Evolutionary conservation across 2,113 vertebrate species (phyloP), one percentile per base, ranked within the genome.

Genomic region (Etheostoma cragini): DNA sequence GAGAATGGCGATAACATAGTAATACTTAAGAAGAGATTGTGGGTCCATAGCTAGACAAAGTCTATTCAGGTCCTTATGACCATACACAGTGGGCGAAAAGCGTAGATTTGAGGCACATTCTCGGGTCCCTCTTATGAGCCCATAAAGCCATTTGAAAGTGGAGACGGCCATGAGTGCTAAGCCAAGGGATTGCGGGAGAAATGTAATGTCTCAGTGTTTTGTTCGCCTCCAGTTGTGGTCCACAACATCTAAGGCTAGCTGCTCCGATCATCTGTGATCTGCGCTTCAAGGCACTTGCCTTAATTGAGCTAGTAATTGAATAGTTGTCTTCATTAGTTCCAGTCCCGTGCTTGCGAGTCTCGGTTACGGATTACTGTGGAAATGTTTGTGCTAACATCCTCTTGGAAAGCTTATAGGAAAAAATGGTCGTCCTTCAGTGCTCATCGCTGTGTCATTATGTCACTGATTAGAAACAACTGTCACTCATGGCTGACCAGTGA

Each of bases 241-340:
- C 89, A 82, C 79, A 90, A 80, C 89, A 90, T 89, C 88, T 76
- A 69, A 80, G 75, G 78, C 81, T 88, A 83, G 82, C 85, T 77
- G 90, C 89, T 67, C 76, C 72, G 82, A 87, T 92, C 90, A 89
- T 92, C 88, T 89, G 78, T 87, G 88, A 91, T 91, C 92, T 79
- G 42, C 53, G 93, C 94, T 94, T 79, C 89, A 86, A 87, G 91
- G 92, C 92, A 90, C 90, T 89, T 82, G 91, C 91, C 93, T 94
- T 95, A 94, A 95, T 96, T 94, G 94, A 94, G 94, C 92, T 90
- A 79, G 84, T 95, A 95, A 96, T 95, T 95, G 95, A 95, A 94
- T 94, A 94, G 94, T 96, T 95, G 94, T 95, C 94, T 94, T 95
- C 92, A 95, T 96, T 95, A 94, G 95, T 96, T 95, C 92, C 92